Conservation (phyloP, 2,888 invertebrate species). For the Lycophotia porphyrea region DNA sequence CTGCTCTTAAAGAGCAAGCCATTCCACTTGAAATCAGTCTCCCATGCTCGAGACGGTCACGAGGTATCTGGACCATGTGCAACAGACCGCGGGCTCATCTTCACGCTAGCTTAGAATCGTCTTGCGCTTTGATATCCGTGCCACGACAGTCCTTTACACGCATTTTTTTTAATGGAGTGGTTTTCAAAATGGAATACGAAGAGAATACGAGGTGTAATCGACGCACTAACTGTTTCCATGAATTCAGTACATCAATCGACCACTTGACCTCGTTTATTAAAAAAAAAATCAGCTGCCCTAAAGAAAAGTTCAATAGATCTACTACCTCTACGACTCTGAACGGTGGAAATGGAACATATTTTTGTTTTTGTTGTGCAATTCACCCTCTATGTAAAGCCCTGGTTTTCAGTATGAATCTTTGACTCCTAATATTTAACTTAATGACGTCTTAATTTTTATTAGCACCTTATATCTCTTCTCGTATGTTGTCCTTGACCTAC, state of each 20-base stretch:
- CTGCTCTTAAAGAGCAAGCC: not conserved
- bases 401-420: not conserved
- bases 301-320: not conserved
- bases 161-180: not conserved
- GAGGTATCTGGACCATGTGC: slow-evolving; percentile 41
- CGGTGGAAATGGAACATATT: not conserved
- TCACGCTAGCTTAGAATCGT: slow-evolving; percentile 9
- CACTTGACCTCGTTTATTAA: not conserved
- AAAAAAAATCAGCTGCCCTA: not conserved
- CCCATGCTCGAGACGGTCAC: slow-evolving; percentile 13
- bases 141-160: slow-evolving; percentile 19
- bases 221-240: not conserved
- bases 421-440: not conserved
- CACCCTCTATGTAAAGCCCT: not conserved
- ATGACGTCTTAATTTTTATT: not conserved
- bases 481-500: not conserved
- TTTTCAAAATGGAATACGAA: not conserved
- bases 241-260: not conserved
- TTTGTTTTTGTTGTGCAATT: not conserved
- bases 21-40: slow-evolving; percentile 4
- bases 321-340: not conserved
- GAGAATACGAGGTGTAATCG: not conserved
- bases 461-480: not conserved
- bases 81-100: slow-evolving; percentile 35
- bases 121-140: slow-evolving; percentile 27